Evolutionary conservation across 2,113 vertebrate genomes (phyloP), one percentile per base, ranked within the genome.

Genomic region (Corydoras maculifer): DNA sequence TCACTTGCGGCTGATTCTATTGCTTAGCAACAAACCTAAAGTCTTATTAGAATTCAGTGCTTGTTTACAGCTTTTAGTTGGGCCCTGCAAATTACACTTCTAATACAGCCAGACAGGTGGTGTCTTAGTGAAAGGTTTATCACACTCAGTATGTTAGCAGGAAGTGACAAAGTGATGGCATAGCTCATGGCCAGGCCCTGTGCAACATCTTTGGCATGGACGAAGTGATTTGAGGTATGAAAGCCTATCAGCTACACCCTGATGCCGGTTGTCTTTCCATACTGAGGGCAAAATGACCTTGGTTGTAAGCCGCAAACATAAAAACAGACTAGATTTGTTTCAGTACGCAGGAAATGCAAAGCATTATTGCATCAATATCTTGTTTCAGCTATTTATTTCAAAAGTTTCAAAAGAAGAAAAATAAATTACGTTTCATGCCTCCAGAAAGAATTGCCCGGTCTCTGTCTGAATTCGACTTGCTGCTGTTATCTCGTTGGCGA

Each of bases 401-500:
- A 53, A 60, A 55, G 11, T 1, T 2, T 12, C 10, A 57, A 62
- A 62, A 15, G 11, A 48, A 18, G 5, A 48, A 43, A 64, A 72
- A 65, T 53, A 6, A 1, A 82, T 75, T 86, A 98, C 97, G 94
- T 94, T 99, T 99, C 78, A 94, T 89, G 5, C 81, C 84, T 18
- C 89, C 91, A 77, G 89, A 87, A 82, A 95, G 87, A 75, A 93
- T 70, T 0, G 91, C 83, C 12, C 93, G 90, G 73, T 94, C 93
- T 14, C 92, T 73, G 65, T 96, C 94, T 0, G 90, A 80, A 8
- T 80, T 88, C 70, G 90, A 86, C 72, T 97, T 97, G 66, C 80
- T 87, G 48, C 85, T 90, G 59, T 88, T 94, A 90, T 98, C 95
- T 79, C 94, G 92, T 83, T 98, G 96, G 7, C 96, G 88, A 14